phyloP scores from a whole-genome alignment of 2,113 vertebrate species.

The Lipophrys pholis region DNA sequence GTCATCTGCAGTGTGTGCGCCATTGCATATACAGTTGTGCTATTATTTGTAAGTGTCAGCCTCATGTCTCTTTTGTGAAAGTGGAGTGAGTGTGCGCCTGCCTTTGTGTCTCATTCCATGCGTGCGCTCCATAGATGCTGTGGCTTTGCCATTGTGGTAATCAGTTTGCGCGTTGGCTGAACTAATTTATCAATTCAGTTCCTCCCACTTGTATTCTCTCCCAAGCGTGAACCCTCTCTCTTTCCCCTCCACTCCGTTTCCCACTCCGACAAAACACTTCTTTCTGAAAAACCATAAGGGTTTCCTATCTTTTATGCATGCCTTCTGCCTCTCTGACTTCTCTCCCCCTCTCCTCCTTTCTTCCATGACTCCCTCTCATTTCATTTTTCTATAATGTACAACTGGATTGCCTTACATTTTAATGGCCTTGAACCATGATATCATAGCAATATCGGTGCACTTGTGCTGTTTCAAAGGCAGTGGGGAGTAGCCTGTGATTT shows the following conservation, averaged over 20 bases:
- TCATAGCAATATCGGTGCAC: slow-evolving; percentile 48
- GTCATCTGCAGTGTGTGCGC: slow-evolving; percentile 6
- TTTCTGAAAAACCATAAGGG: slow-evolving; percentile 52
- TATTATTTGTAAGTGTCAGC: slow-evolving; percentile 61
- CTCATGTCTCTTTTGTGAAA: slow-evolving; percentile 62
- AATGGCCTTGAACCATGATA: slow-evolving; percentile 65
- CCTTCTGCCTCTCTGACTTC: slow-evolving; percentile 59
- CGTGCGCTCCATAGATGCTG: slow-evolving; percentile 71
- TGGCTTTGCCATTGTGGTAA: slow-evolving; percentile 75
- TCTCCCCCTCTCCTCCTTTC: slow-evolving; percentile 28
- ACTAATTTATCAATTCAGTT: slow-evolving; percentile 83
- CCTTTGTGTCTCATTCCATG: slow-evolving; percentile 56
- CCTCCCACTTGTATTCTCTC: slow-evolving; percentile 78
- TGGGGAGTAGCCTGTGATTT: slow-evolving; percentile 41
- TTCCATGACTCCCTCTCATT: slow-evolving; percentile 48
- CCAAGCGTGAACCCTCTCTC: slow-evolving; percentile 69
- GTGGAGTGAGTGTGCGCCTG: slow-evolving; percentile 29
- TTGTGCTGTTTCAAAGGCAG: slow-evolving; percentile 45
- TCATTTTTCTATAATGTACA: slow-evolving; percentile 48
- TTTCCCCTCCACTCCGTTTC: slow-evolving; percentile 37
- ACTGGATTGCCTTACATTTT: slow-evolving; percentile 64
- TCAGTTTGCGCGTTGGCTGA: slow-evolving; percentile 80
- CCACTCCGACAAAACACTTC: slow-evolving; percentile 63
- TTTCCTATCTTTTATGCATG: slow-evolving; percentile 75
- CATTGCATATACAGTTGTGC: slow-evolving; percentile 55